phyloP scores from a whole-genome alignment of 1,140 invertebrate species.

The Drosophila pachea region DNA sequence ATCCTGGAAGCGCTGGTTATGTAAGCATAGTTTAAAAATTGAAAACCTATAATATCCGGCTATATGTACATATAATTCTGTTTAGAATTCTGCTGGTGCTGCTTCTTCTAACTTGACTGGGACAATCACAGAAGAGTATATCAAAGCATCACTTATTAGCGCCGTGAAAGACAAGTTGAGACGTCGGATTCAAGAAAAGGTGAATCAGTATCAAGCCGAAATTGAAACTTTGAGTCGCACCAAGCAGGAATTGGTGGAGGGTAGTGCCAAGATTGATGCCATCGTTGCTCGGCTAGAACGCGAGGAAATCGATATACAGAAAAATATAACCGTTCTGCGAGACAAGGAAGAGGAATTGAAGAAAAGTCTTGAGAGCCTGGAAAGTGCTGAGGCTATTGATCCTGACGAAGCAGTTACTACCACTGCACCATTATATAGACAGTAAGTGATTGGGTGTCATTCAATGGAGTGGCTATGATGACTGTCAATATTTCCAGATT shows the following conservation, averaged over 20 bases:
- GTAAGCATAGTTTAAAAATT: slow-evolving; percentile 34
- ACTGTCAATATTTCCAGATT: slow-evolving; percentile 82
- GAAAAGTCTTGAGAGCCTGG: slow-evolving; percentile 87
- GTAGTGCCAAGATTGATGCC: slow-evolving; percentile 90
- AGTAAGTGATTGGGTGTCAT: slow-evolving; percentile 81
- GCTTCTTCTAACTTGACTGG: slow-evolving; percentile 79
- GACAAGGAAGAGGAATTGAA: slow-evolving; percentile 93
- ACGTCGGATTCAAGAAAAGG: slow-evolving; percentile 91
- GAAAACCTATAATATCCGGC: neutral
- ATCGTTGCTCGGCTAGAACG: slow-evolving; percentile 90
- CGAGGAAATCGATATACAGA: slow-evolving; percentile 92
- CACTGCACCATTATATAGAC: slow-evolving; percentile 97
- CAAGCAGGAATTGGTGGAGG: slow-evolving; percentile 91
- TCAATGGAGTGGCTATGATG: neutral
- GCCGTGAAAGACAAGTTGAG: slow-evolving; percentile 97
- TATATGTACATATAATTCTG: slow-evolving; percentile 11
- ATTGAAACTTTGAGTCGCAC: slow-evolving; percentile 93
- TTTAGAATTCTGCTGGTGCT: slow-evolving; percentile 55
- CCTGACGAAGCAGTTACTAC: slow-evolving; percentile 98
- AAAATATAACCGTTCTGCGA: slow-evolving; percentile 89
- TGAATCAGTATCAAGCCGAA: slow-evolving; percentile 93
- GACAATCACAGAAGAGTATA: slow-evolving; percentile 96
- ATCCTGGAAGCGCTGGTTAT: slow-evolving; percentile 77
- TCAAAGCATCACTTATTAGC: slow-evolving; percentile 94
- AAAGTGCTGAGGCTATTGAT: slow-evolving; percentile 89